Evolutionary conservation across 2,888 invertebrate genomes (phyloP), one percentile per base, ranked within the genome.

Genomic region (Oegoconia quadripuncta): DNA sequence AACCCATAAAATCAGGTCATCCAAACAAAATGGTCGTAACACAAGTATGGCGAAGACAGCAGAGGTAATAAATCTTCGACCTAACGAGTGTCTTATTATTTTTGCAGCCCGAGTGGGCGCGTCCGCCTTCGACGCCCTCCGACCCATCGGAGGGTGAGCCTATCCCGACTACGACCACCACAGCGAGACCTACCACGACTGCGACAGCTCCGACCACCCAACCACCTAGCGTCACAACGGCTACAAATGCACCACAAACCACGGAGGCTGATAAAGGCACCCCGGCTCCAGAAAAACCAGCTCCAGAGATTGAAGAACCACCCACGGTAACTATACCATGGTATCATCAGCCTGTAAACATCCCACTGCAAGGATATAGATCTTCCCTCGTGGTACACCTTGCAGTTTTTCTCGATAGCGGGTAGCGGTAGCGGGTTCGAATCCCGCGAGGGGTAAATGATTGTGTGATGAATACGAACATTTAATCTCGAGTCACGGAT

Each of bases 81-180:
- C n/a, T 16, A 29, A 29, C 12, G 16, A 29, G n/a, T 29, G 29
- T 3, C 29, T 29, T 29, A 12, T 29, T 29, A 17, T 16, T 16
- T 25, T 22, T 25, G 26, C 61, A 94, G 93, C 94, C 94, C 54
- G 94, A 94, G 65, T 95, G 95, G 95, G 93, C 93, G 29, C 89
- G 91, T 44, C 94, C 95, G 11, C 93, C 93, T 41, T 92, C 93
- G 44, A 94, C 94, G 3, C 84, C 91, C 12, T 59, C 81, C 7
- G 89, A 89, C 59, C 83, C 89, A 14, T 75, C 88, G 16, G 89
- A 89, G 59, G 75, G 88, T 23, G 75, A 75, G 3, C 75, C 84
- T 2, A 55, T 73, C 38, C 53, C 60, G n/a, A 55, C 59, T 34
- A 57, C 68, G n/a, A 30, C 60, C 35, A 50, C 67, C 6, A 41